A percentile compares a stretch with the other conserved stretches of the same genome.
Evolutionary conservation across 2,797 vertebrate species (phyloP).

Genomic region (Emys orbicularis): DNA sequence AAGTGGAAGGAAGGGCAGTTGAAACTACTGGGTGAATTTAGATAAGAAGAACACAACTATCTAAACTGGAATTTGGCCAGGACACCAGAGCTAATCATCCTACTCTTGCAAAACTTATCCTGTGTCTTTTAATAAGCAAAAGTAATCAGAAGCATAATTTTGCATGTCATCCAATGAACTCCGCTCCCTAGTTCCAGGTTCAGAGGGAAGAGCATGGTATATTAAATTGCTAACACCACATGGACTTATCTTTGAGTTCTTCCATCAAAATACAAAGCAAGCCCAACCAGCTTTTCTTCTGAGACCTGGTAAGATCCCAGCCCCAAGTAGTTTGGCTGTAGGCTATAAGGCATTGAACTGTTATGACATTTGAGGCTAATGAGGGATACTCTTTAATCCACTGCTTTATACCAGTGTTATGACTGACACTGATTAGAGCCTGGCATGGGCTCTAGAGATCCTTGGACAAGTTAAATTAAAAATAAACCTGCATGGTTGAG

Average conservation of each 20-base stretch:
- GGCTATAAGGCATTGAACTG: not conserved
- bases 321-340: not conserved
- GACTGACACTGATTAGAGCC: not conserved
- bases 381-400: not conserved
- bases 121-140: conserved; percentile 7
- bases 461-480: not conserved
- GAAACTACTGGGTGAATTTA: not conserved
- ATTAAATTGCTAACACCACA: not conserved
- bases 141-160: conserved; percentile 45
- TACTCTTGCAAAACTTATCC: conserved; percentile 1
- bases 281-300: not conserved
- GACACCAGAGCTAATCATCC: not conserved
- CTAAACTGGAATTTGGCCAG: conserved; percentile 28
- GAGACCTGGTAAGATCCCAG: not conserved
- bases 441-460: not conserved
- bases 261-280: not conserved
- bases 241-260: not conserved
- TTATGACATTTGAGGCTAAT: not conserved
- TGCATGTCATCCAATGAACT: not conserved
- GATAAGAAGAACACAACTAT: not conserved
- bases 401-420: not conserved
- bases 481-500: not conserved
- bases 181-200: not conserved
- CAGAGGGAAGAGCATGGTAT: not conserved
- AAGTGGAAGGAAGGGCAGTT: not conserved